A percentile compares a stretch with the other conserved stretches of the same genome.
Evolutionary conservation across 2,113 vertebrate species (phyloP).

Genomic region (Malaclemys terrapin): DNA sequence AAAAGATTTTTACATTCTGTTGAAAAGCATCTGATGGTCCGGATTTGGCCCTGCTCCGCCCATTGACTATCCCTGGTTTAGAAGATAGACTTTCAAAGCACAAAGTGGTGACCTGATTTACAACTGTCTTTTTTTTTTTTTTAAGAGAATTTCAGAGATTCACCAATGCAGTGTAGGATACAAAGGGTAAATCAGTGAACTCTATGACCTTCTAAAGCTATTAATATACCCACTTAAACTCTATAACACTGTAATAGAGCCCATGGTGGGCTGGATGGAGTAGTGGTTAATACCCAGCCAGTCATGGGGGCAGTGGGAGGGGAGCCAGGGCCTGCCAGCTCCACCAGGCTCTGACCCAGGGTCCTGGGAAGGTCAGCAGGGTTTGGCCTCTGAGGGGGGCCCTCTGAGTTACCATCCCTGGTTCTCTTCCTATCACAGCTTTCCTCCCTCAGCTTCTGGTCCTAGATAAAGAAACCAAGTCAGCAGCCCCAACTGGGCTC

Average conservation of each 20-base stretch:
- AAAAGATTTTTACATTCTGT: not conserved
- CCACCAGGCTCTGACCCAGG: not conserved
- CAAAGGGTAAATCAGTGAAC: slow-evolving; percentile 23
- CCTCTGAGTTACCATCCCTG: not conserved
- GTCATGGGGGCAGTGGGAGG: too few relatives aligned
- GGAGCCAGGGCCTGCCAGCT: not conserved
- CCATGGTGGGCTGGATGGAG: not conserved
- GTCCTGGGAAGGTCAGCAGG: not conserved
- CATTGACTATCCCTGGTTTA: not conserved
- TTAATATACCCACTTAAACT: slow-evolving; percentile 63
- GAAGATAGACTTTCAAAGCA: slow-evolving; percentile 40
- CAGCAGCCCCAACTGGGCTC: too few relatives aligned
- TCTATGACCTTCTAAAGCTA: slow-evolving; percentile 23
- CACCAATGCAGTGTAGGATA: slow-evolving; percentile 28
- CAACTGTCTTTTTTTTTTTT: slow-evolving; percentile 28
- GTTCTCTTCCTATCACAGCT: too few relatives aligned
- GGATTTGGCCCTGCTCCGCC: not conserved
- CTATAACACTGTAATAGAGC: not conserved
- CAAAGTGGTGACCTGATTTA: slow-evolving; percentile 42
- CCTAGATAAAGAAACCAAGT: too few relatives aligned
- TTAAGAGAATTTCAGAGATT: slow-evolving; percentile 17
- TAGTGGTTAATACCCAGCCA: not conserved
- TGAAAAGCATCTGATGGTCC: not conserved
- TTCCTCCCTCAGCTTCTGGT: too few relatives aligned
- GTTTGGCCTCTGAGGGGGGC: too few relatives aligned